phyloP scores from a whole-genome alignment of 1,140 invertebrate genomes.

The Drosophila lacertosa region DNA sequence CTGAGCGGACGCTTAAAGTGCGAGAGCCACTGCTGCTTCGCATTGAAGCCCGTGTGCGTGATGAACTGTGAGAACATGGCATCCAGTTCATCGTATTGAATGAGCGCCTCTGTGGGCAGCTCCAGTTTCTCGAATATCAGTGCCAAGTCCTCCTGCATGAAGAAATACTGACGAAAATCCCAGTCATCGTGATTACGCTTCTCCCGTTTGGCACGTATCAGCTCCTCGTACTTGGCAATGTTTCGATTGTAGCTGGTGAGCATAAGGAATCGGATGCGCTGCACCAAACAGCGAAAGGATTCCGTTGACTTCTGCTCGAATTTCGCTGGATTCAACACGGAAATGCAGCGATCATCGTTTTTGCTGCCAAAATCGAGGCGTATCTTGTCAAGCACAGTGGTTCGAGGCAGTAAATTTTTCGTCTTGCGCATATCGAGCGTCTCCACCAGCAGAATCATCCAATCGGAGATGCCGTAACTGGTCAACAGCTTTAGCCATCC shows the following conservation, averaged over 20 bases:
- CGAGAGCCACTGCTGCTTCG: conserved; percentile 91
- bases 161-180: conserved; percentile 98
- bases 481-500: conserved; percentile 92
- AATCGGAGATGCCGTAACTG: conserved; percentile 92
- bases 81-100: conserved; percentile 98
- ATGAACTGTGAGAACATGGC: conserved; percentile 98
- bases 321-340: conserved; percentile 95
- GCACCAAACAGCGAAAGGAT: conserved; percentile 94
- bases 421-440: conserved; percentile 95
- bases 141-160: conserved; percentile 97
- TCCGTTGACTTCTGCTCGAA: conserved; percentile 94
- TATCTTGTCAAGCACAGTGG: conserved; percentile 97
- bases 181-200: conserved; percentile 94
- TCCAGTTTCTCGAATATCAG: conserved; percentile 97
- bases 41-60: conserved; percentile 94
- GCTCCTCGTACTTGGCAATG: conserved; percentile 94
- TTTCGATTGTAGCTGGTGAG: conserved; percentile 94
- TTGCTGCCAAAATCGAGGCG: conserved; percentile 96
- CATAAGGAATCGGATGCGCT: conserved; percentile 92
- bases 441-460: conserved; percentile 97
- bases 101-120: conserved; percentile 95
- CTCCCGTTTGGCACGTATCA: conserved; percentile 95
- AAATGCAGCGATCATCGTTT: conserved; percentile 94
- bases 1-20: conserved; percentile 91
- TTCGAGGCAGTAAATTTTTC: conserved; percentile 96